Evolutionary conservation across 2,113 vertebrate genomes (phyloP).

Genomic region (Dipodomys ordii): DNA sequence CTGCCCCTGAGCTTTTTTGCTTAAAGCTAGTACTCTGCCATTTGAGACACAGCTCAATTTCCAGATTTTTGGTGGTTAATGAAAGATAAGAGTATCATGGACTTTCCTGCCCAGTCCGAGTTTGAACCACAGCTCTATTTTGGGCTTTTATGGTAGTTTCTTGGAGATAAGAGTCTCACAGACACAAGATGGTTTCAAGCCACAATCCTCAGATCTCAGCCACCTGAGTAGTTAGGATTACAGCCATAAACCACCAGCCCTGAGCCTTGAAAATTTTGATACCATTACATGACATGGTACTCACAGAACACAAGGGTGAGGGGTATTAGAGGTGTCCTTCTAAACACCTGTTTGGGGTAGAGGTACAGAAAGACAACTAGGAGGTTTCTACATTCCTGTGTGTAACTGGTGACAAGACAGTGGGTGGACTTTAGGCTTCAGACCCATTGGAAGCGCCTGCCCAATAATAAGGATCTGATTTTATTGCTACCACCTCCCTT

Average conservation of each 20-base stretch:
- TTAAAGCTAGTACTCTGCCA: too few relatives aligned
- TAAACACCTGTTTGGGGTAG: neutral
- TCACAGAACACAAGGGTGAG: constrained; percentile 1
- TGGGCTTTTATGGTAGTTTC: too few relatives aligned
- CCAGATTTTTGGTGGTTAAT: too few relatives aligned
- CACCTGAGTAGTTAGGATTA: too few relatives aligned
- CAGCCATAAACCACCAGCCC: neutral
- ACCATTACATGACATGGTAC: neutral
- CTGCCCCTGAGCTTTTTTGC: too few relatives aligned
- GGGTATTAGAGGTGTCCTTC: constrained; percentile 21
- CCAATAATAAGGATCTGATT: neutral
- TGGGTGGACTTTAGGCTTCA: neutral
- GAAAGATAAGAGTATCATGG: too few relatives aligned
- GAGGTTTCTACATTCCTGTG: neutral
- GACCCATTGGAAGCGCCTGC: neutral
- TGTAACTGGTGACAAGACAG: neutral
- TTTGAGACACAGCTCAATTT: too few relatives aligned
- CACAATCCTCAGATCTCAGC: too few relatives aligned
- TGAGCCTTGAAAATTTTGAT: constrained; percentile 15
- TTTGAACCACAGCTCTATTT: too few relatives aligned
- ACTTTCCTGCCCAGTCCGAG: too few relatives aligned
- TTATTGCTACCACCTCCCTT: neutral
- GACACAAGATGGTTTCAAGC: too few relatives aligned
- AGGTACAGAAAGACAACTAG: neutral
- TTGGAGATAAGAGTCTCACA: too few relatives aligned